Conservation (phyloP, 1,140 invertebrate genomes). For the Bombus breviceps region DNA sequence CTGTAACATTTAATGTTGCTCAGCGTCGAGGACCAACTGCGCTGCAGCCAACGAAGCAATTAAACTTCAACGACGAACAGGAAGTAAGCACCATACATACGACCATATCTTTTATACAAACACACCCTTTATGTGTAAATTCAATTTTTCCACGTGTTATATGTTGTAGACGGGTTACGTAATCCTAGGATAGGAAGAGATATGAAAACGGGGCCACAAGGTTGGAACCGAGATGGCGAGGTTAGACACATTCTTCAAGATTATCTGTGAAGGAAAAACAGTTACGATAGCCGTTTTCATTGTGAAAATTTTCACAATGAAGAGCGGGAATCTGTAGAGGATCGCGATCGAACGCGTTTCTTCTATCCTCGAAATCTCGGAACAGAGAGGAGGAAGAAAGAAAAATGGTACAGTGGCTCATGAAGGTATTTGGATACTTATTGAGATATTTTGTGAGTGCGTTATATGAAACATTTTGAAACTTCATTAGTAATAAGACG, state of each 20-base stretch:
- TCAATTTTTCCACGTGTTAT: not conserved
- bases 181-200: not conserved
- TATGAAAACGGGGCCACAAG: not conserved
- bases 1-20: too few species aligned
- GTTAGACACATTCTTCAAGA: not conserved
- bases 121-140: constrained; percentile 40
- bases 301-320: too few species aligned
- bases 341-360: not conserved
- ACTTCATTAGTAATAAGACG: not conserved
- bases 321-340: not conserved
- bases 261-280: not conserved
- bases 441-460: not conserved
- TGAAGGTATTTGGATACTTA: not conserved
- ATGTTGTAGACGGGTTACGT: not conserved
- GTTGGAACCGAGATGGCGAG: not conserved
- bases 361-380: not conserved
- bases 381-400: too few species aligned
- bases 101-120: constrained; percentile 9
- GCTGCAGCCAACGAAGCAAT: constrained; percentile 16
- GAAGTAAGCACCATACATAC: not conserved
- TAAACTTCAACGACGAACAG: constrained; percentile 17
- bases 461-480: too few species aligned
- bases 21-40: not conserved
- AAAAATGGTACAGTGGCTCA: not conserved
- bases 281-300: not conserved